Percentiles rank a stretch among this genome's conserved stretches.
phyloP scores from a whole-genome alignment of 2,888 invertebrate species.

The Nectonema munidae region DNA sequence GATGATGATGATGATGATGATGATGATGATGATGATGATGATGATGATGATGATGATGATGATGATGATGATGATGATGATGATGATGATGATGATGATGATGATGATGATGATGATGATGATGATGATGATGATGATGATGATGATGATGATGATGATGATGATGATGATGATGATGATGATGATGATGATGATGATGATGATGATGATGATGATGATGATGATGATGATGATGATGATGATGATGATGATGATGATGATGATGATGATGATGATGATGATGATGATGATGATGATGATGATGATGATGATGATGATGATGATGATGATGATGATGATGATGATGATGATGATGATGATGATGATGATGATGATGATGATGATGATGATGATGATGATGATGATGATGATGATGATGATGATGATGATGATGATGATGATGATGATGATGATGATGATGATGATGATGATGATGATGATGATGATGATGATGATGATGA shows the following conservation, averaged over 20 bases:
- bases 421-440: slow-evolving; percentile 12
- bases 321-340: neutral
- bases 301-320: neutral
- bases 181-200: neutral
- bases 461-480: neutral
- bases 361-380: slow-evolving; percentile 13
- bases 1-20: too few species aligned
- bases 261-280: neutral
- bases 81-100: neutral
- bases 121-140: neutral
- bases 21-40: too few species aligned
- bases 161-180: neutral
- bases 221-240: neutral
- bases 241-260: neutral
- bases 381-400: slow-evolving; percentile 14
- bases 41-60: too few species aligned
- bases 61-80: too few species aligned
- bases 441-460: slow-evolving; percentile 9
- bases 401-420: slow-evolving; percentile 13
- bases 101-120: neutral
- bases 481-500: neutral
- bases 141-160: neutral
- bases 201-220: neutral
- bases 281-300: neutral
- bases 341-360: neutral